A percentile compares a stretch with the other conserved stretches of the same genome.
These are phyloP conservation scores for Molossus alvarezi DNA, from an alignment of 2,797 vertebrate genomes.

Conservation along the genomic window DNA sequence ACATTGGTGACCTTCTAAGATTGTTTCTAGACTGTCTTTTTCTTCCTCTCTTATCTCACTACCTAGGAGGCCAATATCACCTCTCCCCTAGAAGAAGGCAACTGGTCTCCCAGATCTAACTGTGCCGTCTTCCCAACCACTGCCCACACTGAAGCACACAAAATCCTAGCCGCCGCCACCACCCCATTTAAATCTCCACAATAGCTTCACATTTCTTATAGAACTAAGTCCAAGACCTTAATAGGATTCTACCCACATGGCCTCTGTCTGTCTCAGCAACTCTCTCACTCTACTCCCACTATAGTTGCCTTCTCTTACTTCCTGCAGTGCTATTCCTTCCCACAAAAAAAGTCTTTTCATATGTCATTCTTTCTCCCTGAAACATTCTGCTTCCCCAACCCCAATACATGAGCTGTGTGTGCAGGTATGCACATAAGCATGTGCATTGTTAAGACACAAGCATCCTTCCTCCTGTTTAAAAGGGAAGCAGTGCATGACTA, in stretches of 20 bases:
- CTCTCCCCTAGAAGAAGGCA: background rate
- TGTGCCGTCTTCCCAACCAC: background rate
- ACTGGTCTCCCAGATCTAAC: background rate
- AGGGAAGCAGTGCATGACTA: background rate
- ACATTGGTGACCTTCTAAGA: background rate
- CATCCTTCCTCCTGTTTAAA: background rate
- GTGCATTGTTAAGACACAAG: background rate
- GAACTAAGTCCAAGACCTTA: background rate
- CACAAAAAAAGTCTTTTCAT: background rate
- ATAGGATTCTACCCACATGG: background rate
- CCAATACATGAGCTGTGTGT: background rate
- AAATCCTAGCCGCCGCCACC: background rate
- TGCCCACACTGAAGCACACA: background rate
- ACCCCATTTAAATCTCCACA: background rate
- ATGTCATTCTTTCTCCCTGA: background rate
- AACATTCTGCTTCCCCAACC: background rate
- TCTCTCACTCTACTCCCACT: background rate
- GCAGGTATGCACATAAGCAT: accelerated
- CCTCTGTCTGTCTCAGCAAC: background rate
- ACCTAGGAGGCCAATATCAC: background rate
- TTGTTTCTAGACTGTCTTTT: background rate
- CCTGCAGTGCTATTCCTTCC: background rate
- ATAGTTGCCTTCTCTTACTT: background rate
- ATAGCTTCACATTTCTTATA: background rate
- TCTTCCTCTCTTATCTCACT: background rate